phyloP scores from a whole-genome alignment of 2,797 vertebrate genomes.

The Phrynocephalus forsythii region DNA sequence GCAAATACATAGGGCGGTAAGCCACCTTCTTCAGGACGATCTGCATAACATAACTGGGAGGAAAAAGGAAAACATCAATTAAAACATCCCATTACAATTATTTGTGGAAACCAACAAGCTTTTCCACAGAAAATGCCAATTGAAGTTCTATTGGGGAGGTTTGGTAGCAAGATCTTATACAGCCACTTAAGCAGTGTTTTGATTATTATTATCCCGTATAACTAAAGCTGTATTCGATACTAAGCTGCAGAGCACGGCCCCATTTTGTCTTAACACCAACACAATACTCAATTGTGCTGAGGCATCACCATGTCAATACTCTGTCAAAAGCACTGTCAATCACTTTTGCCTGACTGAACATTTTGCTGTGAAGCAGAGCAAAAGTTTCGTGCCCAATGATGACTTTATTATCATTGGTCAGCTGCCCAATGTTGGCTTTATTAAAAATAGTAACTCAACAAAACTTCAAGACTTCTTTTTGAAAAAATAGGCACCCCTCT shows the following conservation, averaged over 20 bases:
- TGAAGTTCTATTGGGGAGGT: not conserved
- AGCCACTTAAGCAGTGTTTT: not conserved
- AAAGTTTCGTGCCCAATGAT: not conserved
- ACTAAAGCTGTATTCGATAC: not conserved
- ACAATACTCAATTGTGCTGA: not conserved
- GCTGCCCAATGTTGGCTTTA: not conserved
- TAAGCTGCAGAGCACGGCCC: not conserved
- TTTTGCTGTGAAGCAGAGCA: not conserved
- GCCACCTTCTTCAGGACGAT: conserved; percentile 91
- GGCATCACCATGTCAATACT: not conserved
- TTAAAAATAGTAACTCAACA: not conserved
- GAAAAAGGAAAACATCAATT: not conserved
- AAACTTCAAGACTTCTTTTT: not conserved
- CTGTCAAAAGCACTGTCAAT: not conserved
- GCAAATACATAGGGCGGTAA: conserved; percentile 89
- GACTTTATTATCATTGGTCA: not conserved
- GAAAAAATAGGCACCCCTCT: not conserved
- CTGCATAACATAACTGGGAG: conserved; percentile 88
- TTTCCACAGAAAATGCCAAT: not conserved
- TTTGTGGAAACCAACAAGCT: conserved; percentile 20
- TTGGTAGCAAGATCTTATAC: not conserved
- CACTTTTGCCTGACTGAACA: not conserved
- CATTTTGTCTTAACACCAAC: not conserved
- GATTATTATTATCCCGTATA: not conserved
- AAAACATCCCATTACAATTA: not conserved